Percentiles rank a stretch among this genome's conserved stretches.
Conservation (phyloP, 2,113 vertebrate genomes). For the Tachysurus fulvidraco region DNA sequence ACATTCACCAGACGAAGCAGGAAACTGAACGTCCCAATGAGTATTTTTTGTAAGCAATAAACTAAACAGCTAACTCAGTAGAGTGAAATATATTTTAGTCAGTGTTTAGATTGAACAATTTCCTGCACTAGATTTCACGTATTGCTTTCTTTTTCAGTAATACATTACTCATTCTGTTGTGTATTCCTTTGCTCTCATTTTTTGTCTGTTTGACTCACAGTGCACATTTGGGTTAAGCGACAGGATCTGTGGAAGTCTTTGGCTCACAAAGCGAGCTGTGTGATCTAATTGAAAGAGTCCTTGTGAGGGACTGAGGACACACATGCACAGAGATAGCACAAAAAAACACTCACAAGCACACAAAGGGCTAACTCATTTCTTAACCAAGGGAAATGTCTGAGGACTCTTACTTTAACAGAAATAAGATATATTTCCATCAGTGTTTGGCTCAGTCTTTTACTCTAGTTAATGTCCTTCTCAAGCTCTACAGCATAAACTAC, state of each 20-base stretch:
- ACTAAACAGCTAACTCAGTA: no score
- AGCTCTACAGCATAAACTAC: background rate
- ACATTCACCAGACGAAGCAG: no score
- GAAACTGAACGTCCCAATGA: no score
- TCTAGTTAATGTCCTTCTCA: background rate
- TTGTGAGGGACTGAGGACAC: slow-evolving; percentile 49
- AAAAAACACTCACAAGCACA: slow-evolving; percentile 36
- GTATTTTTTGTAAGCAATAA: no score
- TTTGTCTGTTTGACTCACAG: slow-evolving; percentile 34
- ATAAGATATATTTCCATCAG: slow-evolving; percentile 4
- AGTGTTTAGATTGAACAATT: no score
- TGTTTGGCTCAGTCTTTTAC: background rate
- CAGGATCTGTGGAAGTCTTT: slow-evolving; percentile 45
- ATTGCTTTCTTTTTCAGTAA: background rate
- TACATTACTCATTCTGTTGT: slow-evolving; percentile 14
- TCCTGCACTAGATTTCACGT: background rate
- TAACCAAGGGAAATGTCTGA: slow-evolving; percentile 43
- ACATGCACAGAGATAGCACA: slow-evolving; percentile 36
- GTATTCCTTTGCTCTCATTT: slow-evolving; percentile 8
- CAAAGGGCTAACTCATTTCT: slow-evolving; percentile 47
- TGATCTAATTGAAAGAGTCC: slow-evolving; percentile 53
- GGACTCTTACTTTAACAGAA: background rate
- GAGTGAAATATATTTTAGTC: no score
- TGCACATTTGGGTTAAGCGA: slow-evolving; percentile 42
- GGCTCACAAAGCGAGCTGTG: slow-evolving; percentile 53